Evolutionary conservation across 2,113 vertebrate species (phyloP), one percentile per base, ranked within the genome.

Genomic region (Nibea albiflora): DNA sequence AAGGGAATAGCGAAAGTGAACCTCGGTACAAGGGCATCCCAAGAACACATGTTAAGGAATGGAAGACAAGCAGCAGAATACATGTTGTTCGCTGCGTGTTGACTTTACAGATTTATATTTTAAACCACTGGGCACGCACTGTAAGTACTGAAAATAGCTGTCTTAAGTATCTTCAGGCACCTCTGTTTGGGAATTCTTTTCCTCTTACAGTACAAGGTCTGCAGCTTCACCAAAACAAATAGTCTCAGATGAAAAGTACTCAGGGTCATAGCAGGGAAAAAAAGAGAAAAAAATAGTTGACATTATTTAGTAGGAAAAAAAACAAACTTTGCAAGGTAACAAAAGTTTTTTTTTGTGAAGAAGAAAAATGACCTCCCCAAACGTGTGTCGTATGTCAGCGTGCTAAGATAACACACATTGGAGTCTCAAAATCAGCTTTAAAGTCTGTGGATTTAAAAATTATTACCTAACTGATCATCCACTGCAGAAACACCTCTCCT

Each of bases 191-290:
- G 56, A 69, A 80, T 73, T 69, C 0, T 61, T 60, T 77, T 80
- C 17, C 11, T 44, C 26, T 24, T 46, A 69, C 66, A 82, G 79
- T 46, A 69, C 66, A 82, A 82, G 86, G 75, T 79, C 61, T 71
- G 57, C 15, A 50, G 49, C 54, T 67, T 75, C 61, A 44, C 50
- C 12, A 72, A 77, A 81, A 76, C 22, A 86, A 78, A 68, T 22
- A 49, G 47, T 76, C 52, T 72, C n/a, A 2, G 6, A 52, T 76
- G 57, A 66, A 58, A 82, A 82, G 62, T 28, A 73, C 16, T 68
- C 66, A 58, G 24, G 76, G 68, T 78, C 73, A 73, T 24, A 9
- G 49, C 19, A 73, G 4, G 5, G 53, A 17, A 60, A 58, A 67
- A 72, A 52, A 20, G 11, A 60, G 22, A 42, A 74, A 54, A 54